Conservation (phyloP, 1,140 invertebrate genomes). For the Leptopilina boulardi region DNA sequence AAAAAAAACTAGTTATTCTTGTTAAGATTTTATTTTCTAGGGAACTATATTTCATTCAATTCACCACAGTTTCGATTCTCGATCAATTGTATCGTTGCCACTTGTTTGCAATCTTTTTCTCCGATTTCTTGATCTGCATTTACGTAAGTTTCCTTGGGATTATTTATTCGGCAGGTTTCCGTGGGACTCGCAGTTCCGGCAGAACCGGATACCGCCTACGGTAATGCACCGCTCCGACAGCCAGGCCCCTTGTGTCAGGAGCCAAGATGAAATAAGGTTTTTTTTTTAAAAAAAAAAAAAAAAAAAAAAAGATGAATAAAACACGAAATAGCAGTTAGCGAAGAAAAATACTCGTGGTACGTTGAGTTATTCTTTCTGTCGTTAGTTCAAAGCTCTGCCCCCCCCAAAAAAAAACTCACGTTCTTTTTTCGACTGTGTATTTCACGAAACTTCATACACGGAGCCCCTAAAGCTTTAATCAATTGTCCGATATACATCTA, state of each 20-base stretch:
- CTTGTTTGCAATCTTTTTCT: constrained; percentile 50
- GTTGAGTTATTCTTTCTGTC: constrained; percentile 70
- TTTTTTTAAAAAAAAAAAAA: too few species aligned
- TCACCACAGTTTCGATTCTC: constrained; percentile 16
- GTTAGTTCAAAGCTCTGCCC: constrained; percentile 66
- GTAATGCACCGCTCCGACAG: constrained; percentile 69
- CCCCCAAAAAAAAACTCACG: constrained; percentile 49
- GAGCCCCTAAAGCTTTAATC: constrained; percentile 44
- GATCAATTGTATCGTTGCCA: constrained; percentile 33
- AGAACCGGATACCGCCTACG: constrained; percentile 70
- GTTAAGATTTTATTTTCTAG: neutral
- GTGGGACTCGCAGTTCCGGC: constrained; percentile 68
- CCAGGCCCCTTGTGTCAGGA: constrained; percentile 56
- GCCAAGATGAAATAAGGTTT: constrained; percentile 65
- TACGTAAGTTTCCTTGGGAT: constrained; percentile 62
- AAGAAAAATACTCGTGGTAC: constrained; percentile 60
- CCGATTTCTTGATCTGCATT: constrained; percentile 53
- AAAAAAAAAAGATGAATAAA: constrained; percentile 69
- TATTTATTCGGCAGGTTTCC: constrained; percentile 73
- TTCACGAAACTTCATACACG: constrained; percentile 45
- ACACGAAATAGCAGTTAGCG: constrained; percentile 62
- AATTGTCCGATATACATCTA: constrained; percentile 34
- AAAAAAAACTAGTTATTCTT: too few species aligned
- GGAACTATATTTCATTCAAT: neutral
- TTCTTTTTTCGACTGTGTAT: constrained; percentile 47